Evolutionary conservation across 2,888 invertebrate genomes (phyloP).

Genomic region (Seira ritae): DNA sequence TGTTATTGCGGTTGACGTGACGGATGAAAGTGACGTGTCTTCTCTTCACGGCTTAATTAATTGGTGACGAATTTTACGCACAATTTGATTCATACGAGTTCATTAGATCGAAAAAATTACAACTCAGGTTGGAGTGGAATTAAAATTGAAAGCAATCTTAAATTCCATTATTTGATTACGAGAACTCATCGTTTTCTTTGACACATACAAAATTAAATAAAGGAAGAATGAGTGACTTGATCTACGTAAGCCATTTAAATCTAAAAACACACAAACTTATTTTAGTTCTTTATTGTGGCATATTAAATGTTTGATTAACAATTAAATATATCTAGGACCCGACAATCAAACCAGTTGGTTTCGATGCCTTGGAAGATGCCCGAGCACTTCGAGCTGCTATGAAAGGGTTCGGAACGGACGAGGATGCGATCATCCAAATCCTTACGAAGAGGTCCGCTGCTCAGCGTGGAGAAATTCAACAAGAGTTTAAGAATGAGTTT

Average conservation of each 20-base stretch:
- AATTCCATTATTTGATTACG: no score
- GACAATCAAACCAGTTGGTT: conserved; percentile 80
- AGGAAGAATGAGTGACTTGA: neutral
- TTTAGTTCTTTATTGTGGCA: neutral
- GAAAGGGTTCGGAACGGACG: conserved; percentile 81
- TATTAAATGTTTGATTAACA: conserved; percentile 5
- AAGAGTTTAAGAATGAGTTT: conserved; percentile 78
- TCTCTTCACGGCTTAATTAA: no score
- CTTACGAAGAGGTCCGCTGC: conserved; percentile 82
- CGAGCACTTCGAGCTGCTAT: neutral
- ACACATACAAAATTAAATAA: no score
- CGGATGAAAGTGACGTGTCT: no score
- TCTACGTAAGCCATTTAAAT: neutral
- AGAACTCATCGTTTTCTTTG: no score
- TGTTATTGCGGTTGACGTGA: no score
- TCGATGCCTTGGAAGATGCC: conserved; percentile 82
- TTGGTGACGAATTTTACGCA: no score
- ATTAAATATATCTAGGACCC: conserved; percentile 76
- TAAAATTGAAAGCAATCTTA: no score
- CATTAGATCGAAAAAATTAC: no score
- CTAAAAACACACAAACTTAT: no score
- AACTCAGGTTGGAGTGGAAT: no score
- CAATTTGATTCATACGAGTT: no score
- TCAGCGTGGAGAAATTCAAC: conserved; percentile 84
- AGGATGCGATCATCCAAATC: conserved; percentile 85